These are phyloP conservation scores for Temnothorax ravouxi DNA, from an alignment of 2,888 invertebrate species.

Conservation along the genomic window DNA sequence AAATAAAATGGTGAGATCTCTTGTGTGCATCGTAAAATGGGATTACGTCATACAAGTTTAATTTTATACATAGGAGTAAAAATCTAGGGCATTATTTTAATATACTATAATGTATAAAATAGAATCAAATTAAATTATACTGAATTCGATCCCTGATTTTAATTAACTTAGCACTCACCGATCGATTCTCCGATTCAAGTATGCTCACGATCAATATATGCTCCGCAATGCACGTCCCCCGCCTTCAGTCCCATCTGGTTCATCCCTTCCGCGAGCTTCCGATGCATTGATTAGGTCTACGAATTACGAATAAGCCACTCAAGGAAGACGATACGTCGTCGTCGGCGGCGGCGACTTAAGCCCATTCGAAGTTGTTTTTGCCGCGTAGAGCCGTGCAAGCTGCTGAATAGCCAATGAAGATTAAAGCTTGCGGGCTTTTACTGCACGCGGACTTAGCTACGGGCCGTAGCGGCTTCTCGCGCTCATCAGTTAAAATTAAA, in stretches of 20 bases:
- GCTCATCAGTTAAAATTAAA: conserved; percentile 26
- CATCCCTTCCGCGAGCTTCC: conserved; percentile 44
- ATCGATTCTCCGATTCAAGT: conserved; percentile 35
- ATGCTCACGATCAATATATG: conserved; percentile 38
- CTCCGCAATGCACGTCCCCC: background rate
- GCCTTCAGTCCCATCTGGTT: conserved; percentile 19
- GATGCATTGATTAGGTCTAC: conserved; percentile 61
- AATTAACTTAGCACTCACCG: conserved; percentile 48
- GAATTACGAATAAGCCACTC: conserved; percentile 73
- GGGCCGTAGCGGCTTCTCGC: background rate
- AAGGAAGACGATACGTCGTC: conserved; percentile 72
- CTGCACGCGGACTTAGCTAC: background rate
- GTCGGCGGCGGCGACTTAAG: conserved; percentile 47
- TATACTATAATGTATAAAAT: conserved; percentile 1
- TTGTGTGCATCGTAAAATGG: background rate
- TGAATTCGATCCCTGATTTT: conserved; percentile 8
- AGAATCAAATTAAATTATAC: background rate
- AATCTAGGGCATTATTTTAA: background rate
- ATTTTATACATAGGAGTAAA: background rate
- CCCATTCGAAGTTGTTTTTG: conserved; percentile 48
- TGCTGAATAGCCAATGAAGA: conserved; percentile 44
- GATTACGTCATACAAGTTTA: background rate
- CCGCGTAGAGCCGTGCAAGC: conserved; percentile 25
- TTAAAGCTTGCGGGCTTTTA: conserved; percentile 19
- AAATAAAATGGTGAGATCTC: background rate